These are phyloP conservation scores for Apeltes quadracus DNA, from an alignment of 2,113 vertebrate species.

Conservation along the genomic window DNA sequence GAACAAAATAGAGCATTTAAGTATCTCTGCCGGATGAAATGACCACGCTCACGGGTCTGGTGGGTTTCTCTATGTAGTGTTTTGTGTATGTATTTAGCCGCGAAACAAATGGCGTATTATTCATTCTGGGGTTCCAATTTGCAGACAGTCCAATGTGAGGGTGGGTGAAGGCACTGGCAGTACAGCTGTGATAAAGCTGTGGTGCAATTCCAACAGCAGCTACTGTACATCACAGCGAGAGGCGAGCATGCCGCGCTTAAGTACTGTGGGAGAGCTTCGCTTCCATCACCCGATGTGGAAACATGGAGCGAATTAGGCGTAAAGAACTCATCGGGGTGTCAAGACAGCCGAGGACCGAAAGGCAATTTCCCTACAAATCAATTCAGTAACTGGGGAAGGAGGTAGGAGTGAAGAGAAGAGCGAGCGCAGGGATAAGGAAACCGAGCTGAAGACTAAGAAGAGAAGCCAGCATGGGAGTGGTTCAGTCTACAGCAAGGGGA, in stretches of 20 bases:
- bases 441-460: neutral
- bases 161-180: neutral
- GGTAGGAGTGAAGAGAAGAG: constrained; percentile 1
- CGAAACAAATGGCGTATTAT: constrained; percentile 53
- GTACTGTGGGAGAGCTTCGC: constrained; percentile 24
- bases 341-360: constrained; percentile 44
- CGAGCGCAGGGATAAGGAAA: constrained; percentile 33
- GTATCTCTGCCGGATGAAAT: constrained; percentile 19
- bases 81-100: constrained; percentile 4
- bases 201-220: constrained; percentile 37
- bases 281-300: constrained; percentile 51
- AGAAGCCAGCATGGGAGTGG: neutral
- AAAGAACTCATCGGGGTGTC: constrained; percentile 44
- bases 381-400: constrained; percentile 31
- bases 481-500: constrained; percentile 15
- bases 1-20: constrained; percentile 38
- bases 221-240: constrained; percentile 39
- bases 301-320: constrained; percentile 37
- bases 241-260: constrained; percentile 28
- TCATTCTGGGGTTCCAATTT: constrained; percentile 51
- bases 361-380: constrained; percentile 42
- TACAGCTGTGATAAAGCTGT: constrained; percentile 30
- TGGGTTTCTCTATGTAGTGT: too few relatives aligned
- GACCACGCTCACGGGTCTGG: constrained; percentile 1
- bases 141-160: constrained; percentile 35